These are phyloP conservation scores for Neomorphus geoffroyi DNA, from an alignment of 2,797 vertebrate species.

Conservation along the genomic window DNA sequence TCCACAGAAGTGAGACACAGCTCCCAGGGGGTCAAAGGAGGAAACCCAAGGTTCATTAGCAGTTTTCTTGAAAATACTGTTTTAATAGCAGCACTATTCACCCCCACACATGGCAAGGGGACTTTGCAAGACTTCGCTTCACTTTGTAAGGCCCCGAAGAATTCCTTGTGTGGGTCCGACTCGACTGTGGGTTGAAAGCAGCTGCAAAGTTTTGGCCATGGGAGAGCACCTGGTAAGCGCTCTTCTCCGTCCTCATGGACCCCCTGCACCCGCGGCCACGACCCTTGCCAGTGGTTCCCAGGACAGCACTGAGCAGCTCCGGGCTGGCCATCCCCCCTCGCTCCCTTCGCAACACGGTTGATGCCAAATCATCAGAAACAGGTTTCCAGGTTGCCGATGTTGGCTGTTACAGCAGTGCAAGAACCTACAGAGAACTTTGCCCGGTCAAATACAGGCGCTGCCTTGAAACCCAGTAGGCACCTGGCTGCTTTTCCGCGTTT, in stretches of 20 bases:
- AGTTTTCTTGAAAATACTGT: not conserved
- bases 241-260: not conserved
- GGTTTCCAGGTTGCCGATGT: not conserved
- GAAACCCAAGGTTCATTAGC: not conserved
- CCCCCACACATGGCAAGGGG: fast-evolving
- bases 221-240: not conserved
- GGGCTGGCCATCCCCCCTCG: not conserved
- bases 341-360: fast-evolving
- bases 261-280: not conserved
- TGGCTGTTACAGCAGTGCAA: not conserved
- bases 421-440: not conserved
- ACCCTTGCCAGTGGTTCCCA: not conserved
- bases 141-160: not conserved
- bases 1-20: conserved; percentile 5
- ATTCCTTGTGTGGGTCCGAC: not conserved
- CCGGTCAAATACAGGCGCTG: not conserved
- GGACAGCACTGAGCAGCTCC: not conserved
- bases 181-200: fast-evolving
- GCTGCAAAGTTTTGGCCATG: not conserved
- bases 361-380: not conserved
- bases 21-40: not conserved
- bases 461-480: not conserved
- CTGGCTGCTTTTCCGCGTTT: not conserved
- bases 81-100: not conserved
- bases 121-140: not conserved